Conservation (phyloP, 2,113 vertebrate genomes). For the Thunnus thynnus region DNA sequence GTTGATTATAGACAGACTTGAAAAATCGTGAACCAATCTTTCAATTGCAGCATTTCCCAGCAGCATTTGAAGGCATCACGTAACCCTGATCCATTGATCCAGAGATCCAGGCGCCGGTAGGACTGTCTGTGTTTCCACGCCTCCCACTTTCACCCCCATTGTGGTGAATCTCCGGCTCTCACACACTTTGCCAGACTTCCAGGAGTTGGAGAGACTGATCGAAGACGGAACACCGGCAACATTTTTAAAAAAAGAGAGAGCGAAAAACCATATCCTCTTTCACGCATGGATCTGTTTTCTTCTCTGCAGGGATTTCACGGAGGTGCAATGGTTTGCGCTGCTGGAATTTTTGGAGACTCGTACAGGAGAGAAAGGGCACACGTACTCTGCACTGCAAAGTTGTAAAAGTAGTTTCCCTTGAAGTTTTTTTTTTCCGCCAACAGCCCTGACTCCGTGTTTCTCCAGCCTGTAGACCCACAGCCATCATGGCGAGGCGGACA, state of each 20-base stretch:
- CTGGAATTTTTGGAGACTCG: constrained; percentile 35
- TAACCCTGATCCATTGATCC: constrained; percentile 74
- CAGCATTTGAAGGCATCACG: constrained; percentile 50
- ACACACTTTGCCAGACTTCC: constrained; percentile 79
- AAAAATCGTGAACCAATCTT: no score
- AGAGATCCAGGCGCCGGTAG: constrained; percentile 71
- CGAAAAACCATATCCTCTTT: not conserved
- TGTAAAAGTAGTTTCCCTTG: constrained; percentile 80
- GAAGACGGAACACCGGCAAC: constrained; percentile 41
- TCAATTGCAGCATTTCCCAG: constrained; percentile 19
- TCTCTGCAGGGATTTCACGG: constrained; percentile 32
- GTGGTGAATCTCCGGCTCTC: constrained; percentile 83
- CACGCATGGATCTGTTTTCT: constrained; percentile 65
- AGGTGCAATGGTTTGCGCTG: constrained; percentile 60
- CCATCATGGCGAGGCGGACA: constrained; percentile 85
- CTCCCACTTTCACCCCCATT: constrained; percentile 83
- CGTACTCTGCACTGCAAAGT: constrained; percentile 73
- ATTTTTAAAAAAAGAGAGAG: not conserved
- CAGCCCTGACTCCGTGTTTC: constrained; percentile 55
- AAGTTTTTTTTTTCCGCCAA: constrained; percentile 70
- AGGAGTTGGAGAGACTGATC: constrained; percentile 73
- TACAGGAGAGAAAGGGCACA: constrained; percentile 49
- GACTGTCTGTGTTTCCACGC: constrained; percentile 77
- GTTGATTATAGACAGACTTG: not conserved
- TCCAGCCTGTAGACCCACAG: constrained; percentile 48